Conservation (phyloP, 2,113 vertebrate species). For the Nettapus auritus region DNA sequence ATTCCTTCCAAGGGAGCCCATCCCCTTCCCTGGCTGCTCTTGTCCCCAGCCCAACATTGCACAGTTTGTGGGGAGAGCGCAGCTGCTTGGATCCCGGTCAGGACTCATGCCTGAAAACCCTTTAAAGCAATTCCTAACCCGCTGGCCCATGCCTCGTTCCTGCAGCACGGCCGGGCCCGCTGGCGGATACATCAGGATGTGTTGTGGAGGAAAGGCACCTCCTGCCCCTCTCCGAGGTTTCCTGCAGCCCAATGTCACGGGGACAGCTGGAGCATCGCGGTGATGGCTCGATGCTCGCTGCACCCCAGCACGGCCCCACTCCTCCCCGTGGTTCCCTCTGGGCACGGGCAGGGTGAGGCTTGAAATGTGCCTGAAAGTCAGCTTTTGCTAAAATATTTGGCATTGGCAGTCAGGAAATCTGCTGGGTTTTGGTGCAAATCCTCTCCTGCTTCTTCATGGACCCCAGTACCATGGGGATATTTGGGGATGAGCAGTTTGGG, state of each 20-base stretch:
- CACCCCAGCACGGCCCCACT: neutral
- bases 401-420: rapidly evolving
- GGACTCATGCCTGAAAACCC: neutral
- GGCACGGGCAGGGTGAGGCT: neutral
- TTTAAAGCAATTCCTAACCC: neutral
- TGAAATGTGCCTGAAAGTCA: rapidly evolving
- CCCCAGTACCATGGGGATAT: neutral
- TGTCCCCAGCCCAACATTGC: rapidly evolving
- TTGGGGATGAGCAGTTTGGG: neutral
- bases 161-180: neutral
- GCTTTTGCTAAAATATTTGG: neutral
- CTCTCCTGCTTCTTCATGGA: neutral
- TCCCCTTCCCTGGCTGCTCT: neutral
- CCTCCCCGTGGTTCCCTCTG: neutral
- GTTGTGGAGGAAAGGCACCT: rapidly evolving
- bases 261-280: rapidly evolving
- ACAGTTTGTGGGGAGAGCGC: neutral
- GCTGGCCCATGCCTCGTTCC: neutral
- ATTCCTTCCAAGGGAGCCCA: neutral
- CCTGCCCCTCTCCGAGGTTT: neutral
- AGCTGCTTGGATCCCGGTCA: neutral
- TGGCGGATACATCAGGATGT: too few species aligned
- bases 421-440: neutral
- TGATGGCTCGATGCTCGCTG: rapidly evolving
- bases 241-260: neutral